Conservation (phyloP, 1,140 invertebrate species). For the Bombus impatiens region DNA sequence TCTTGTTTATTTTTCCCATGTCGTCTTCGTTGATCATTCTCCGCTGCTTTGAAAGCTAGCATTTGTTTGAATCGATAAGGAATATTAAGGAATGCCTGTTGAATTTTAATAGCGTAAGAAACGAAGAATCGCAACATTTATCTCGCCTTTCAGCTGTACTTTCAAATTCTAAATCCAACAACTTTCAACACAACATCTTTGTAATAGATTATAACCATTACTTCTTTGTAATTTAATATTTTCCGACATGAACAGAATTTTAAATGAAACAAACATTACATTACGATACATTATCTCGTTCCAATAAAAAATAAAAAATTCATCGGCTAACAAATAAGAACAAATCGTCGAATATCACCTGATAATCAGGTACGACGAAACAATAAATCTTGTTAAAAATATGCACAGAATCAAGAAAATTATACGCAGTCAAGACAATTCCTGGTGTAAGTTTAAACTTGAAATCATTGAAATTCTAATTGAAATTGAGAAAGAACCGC, state of each 20-base stretch:
- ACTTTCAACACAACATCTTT: too few relatives aligned
- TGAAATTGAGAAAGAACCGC: background rate
- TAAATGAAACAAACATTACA: background rate
- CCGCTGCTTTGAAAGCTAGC: background rate
- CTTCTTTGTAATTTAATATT: background rate
- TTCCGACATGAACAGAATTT: background rate
- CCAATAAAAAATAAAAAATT: background rate
- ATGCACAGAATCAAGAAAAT: too few relatives aligned
- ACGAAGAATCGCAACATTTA: too few relatives aligned
- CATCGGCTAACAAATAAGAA: too few relatives aligned
- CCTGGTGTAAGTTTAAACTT: too few relatives aligned
- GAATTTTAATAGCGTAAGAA: background rate
- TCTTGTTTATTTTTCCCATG: background rate
- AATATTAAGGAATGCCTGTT: background rate
- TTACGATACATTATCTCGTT: background rate
- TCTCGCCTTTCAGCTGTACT: background rate
- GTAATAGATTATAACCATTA: too few relatives aligned
- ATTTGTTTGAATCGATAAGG: background rate
- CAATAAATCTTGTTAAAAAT: too few relatives aligned
- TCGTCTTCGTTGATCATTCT: background rate
- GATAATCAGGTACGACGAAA: too few relatives aligned
- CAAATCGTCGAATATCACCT: too few relatives aligned
- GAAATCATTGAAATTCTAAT: background rate
- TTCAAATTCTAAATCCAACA: background rate
- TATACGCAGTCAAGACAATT: too few relatives aligned